A percentile compares a stretch with the other conserved stretches of the same genome.
Conservation (phyloP, 2,888 invertebrate genomes). For the Frankliniella intonsa region DNA sequence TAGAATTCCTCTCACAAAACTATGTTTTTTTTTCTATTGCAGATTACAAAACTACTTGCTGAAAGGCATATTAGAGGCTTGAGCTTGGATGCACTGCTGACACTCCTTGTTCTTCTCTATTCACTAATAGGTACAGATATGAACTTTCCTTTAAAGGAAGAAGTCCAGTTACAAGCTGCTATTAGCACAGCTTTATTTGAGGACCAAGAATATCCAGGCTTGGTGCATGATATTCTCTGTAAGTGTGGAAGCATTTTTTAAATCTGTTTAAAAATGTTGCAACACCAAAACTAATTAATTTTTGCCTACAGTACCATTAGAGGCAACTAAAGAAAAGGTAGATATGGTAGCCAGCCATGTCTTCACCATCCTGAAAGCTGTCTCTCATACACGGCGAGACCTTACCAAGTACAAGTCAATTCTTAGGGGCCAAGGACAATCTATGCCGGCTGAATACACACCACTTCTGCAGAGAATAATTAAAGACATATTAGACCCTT, state of each 20-base stretch:
- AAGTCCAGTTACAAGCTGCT: not conserved
- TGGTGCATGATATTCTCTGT: not conserved
- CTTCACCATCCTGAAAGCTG: not conserved
- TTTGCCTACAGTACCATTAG: not conserved
- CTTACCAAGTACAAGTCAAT: not conserved
- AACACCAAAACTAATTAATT: not conserved
- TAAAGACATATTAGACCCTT: not conserved
- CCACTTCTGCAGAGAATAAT: not conserved
- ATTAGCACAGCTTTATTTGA: constrained; percentile 6
- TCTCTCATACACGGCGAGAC: not conserved
- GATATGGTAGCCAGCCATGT: not conserved
- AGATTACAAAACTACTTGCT: not conserved
- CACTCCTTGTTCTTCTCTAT: not conserved
- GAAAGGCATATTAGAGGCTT: not conserved
- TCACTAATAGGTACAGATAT: not conserved
- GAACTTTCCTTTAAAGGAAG: not conserved
- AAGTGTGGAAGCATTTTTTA: not conserved
- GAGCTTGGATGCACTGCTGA: not conserved
- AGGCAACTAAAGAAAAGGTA: not conserved
- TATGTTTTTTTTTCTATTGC: not conserved
- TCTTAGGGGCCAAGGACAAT: not conserved
- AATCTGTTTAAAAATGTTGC: not conserved
- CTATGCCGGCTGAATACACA: not conserved
- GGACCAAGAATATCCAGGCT: not conserved
- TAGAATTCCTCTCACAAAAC: too few species aligned